These are phyloP conservation scores for Gonioctena quinquepunctata DNA, from an alignment of 1,140 invertebrate genomes.

Conservation along the genomic window DNA sequence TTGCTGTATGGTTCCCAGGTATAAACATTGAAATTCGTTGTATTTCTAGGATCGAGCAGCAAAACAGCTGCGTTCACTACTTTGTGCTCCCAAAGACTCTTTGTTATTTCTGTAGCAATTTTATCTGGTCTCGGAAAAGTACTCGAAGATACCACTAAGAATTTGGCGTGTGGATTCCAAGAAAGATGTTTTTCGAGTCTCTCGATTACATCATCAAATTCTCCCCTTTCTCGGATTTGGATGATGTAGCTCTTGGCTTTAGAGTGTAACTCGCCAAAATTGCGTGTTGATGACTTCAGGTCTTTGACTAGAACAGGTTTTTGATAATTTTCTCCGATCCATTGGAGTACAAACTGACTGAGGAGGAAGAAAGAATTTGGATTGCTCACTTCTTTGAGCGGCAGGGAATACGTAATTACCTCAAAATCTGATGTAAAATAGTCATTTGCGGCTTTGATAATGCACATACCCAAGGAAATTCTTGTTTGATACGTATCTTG, in stretches of 20 bases:
- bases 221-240: conserved; percentile 11
- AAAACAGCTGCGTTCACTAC: conserved; percentile 33
- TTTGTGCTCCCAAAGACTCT: conserved; percentile 22
- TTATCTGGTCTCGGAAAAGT: conserved; percentile 6
- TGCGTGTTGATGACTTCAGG: neutral
- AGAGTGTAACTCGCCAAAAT: neutral
- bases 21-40: conserved; percentile 29
- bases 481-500: neutral
- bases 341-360: neutral
- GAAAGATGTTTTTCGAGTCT: neutral
- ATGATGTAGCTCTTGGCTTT: neutral
- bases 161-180: conserved; percentile 44
- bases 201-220: conserved; percentile 13
- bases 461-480: neutral
- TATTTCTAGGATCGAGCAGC: conserved; percentile 11
- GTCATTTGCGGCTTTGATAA: neutral
- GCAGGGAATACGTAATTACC: neutral
- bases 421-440: neutral
- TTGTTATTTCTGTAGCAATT: conserved; percentile 25
- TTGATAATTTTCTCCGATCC: neutral
- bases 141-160: conserved; percentile 33
- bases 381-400: neutral
- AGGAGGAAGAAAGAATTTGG: neutral
- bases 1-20: conserved; percentile 38
- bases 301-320: neutral